A percentile compares a stretch with the other conserved stretches of the same genome.
phyloP scores from a whole-genome alignment of 2,113 vertebrate genomes.

The Nibea coibor region DNA sequence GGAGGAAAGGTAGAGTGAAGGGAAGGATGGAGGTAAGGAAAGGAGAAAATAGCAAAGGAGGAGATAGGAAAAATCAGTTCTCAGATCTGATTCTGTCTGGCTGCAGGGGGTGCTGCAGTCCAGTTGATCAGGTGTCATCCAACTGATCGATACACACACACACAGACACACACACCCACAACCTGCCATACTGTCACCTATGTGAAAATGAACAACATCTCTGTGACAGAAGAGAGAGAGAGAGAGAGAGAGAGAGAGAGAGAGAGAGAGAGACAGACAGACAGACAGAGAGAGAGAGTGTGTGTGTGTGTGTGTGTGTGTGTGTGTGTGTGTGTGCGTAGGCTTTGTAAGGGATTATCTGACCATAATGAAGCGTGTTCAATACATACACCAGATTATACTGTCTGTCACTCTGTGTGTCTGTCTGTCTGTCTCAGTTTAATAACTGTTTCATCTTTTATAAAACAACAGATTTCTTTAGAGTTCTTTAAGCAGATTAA shows the following conservation, averaged over 20 bases:
- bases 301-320: constrained; percentile 4
- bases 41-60: background rate
- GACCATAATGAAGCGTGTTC: constrained; percentile 38
- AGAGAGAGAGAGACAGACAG: no score
- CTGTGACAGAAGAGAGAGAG: constrained; percentile 10
- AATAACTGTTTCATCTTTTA: no score
- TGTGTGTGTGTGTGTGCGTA: background rate
- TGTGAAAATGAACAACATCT: constrained; percentile 52
- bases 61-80: background rate
- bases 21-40: background rate
- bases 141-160: background rate
- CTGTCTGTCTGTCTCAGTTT: background rate
- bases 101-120: constrained; percentile 20
- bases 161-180: background rate
- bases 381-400: constrained; percentile 29
- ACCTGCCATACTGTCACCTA: constrained; percentile 20
- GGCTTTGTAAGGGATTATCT: constrained; percentile 47
- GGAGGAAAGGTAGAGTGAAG: background rate
- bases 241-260: constrained; percentile 4
- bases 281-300: background rate
- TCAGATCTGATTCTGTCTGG: constrained; percentile 9
- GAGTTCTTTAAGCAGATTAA: no score
- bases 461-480: no score
- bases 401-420: constrained; percentile 9
- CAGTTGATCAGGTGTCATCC: constrained; percentile 31